Evolutionary conservation across 2,888 invertebrate species (phyloP), one percentile per base, ranked within the genome.

Genomic region (Liodrosophila aerea): DNA sequence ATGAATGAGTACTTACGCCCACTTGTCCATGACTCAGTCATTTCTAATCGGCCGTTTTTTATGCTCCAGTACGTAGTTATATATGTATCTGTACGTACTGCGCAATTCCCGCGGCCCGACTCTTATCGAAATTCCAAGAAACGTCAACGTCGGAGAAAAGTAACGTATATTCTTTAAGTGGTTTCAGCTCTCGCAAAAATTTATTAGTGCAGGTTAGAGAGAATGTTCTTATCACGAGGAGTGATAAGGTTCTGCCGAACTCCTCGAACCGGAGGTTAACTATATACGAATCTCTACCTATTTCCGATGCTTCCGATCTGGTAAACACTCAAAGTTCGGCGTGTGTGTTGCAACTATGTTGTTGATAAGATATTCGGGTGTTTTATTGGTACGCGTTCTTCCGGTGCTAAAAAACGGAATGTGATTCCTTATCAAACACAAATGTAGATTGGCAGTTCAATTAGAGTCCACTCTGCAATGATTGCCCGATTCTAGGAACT

Each of bases 131-230:
- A n/a, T 77, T 78, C 83, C 31, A 12, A 58, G 76, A 78, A 77
- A 82, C 41, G 41, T 18, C 47, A 39, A 40, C 41, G 63, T 50
- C 63, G 59, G 59, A 44, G 53, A 53, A 29, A 16, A 39, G 22
- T 22, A 22, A 22, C 22, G 22, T 22, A 22, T 5, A 4, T 22
- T 22, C 5, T 22, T 22, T 22, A 22, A 22, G 5, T n/a, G 34
- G 1, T 7, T 7, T 9, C 29, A 52, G 75, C 61, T 52, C 66
- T 66, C 37, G 60, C 75, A 34, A 43, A 74, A 85, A 64, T 78
- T 46, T 78, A 77, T 85, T 85, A 63, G 83, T 66, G 80, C 64
- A 77, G 83, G 83, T 85, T 76, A 65, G 61, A 54, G 33, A 37
- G 36, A 18, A 11, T n/a, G n/a, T 8, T 8, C 66, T 70, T 77